These are phyloP conservation scores for Hoplodrina ambigua DNA, from an alignment of 2,888 invertebrate genomes.

Conservation along the genomic window DNA sequence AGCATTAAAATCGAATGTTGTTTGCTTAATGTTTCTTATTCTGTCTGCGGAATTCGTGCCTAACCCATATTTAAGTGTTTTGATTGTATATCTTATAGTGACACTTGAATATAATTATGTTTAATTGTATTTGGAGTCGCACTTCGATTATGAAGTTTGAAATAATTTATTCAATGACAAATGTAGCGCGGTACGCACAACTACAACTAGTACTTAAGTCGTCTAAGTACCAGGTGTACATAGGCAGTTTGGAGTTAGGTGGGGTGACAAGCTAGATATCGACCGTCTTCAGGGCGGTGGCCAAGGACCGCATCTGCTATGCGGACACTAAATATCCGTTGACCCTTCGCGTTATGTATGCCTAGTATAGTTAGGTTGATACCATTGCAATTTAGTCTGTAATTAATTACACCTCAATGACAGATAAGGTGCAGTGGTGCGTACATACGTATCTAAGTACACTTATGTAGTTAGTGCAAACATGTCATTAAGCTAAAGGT, in stretches of 20 bases:
- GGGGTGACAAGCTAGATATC: slow-evolving; percentile 87
- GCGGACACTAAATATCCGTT: slow-evolving; percentile 89
- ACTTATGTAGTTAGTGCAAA: slow-evolving; percentile 54
- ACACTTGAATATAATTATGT: slow-evolving; percentile 48
- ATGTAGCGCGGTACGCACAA: slow-evolving; percentile 40
- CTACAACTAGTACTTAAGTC: slow-evolving; percentile 64
- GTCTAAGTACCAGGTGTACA: slow-evolving; percentile 87
- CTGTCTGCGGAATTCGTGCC: slow-evolving; percentile 47
- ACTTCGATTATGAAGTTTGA: slow-evolving; percentile 33
- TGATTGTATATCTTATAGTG: slow-evolving; percentile 37
- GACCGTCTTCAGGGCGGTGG: slow-evolving; percentile 89
- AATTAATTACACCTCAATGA: slow-evolving; percentile 89
- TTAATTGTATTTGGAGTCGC: slow-evolving; percentile 34
- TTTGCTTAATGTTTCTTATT: slow-evolving; percentile 32
- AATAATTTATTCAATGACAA: slow-evolving; percentile 51
- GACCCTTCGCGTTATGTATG: slow-evolving; percentile 84
- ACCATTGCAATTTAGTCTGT: slow-evolving; percentile 80
- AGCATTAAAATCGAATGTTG: slow-evolving; percentile 26
- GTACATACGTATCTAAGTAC: slow-evolving; percentile 59
- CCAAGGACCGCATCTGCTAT: slow-evolving; percentile 89
- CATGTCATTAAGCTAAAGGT: slow-evolving; percentile 62
- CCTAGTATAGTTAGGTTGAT: slow-evolving; percentile 73
- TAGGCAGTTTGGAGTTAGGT: slow-evolving; percentile 85
- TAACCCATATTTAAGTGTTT: slow-evolving; percentile 48
- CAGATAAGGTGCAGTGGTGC: slow-evolving; percentile 85